Percentiles rank a stretch among this genome's conserved stretches.
Conservation (phyloP, 2,113 vertebrate species). For the Mugil cephalus region DNA sequence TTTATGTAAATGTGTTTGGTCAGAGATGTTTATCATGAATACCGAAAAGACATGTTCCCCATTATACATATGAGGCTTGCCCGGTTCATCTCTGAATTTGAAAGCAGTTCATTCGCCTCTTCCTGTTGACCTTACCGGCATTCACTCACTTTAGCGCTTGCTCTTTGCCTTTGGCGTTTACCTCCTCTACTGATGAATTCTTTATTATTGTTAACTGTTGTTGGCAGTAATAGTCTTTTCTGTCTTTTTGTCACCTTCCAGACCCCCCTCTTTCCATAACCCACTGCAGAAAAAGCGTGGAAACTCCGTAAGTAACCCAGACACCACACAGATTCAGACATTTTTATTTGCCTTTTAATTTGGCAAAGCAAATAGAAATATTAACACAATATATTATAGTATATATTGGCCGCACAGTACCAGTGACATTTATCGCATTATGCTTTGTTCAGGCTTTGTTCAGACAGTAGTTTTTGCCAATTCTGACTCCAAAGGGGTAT, state of each 20-base stretch:
- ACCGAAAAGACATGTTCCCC: background rate
- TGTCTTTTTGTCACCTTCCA: constrained; percentile 76
- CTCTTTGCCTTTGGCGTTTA: background rate
- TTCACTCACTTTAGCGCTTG: background rate
- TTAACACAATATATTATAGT: too few species aligned
- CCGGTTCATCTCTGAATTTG: background rate
- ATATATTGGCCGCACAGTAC: too few species aligned
- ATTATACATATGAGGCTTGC: background rate
- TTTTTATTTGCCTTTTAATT: too few species aligned
- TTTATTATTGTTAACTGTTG: background rate
- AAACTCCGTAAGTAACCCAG: constrained; percentile 94
- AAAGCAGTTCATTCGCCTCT: background rate
- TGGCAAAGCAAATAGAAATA: too few species aligned
- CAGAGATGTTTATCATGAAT: constrained; percentile 6
- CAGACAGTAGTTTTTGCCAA: too few species aligned
- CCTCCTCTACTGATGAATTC: background rate
- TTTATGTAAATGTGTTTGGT: constrained; percentile 19
- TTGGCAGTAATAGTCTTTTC: constrained; percentile 4
- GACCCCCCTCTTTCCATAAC: constrained; percentile 98
- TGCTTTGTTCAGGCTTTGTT: too few species aligned
- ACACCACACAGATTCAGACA: background rate
- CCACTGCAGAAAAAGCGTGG: constrained; percentile 97
- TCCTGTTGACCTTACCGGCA: background rate
- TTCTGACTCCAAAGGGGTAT: too few species aligned
- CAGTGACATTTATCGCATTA: too few species aligned